These are phyloP conservation scores for Altica lythri DNA, from an alignment of 2,888 invertebrate species.

Conservation along the genomic window DNA sequence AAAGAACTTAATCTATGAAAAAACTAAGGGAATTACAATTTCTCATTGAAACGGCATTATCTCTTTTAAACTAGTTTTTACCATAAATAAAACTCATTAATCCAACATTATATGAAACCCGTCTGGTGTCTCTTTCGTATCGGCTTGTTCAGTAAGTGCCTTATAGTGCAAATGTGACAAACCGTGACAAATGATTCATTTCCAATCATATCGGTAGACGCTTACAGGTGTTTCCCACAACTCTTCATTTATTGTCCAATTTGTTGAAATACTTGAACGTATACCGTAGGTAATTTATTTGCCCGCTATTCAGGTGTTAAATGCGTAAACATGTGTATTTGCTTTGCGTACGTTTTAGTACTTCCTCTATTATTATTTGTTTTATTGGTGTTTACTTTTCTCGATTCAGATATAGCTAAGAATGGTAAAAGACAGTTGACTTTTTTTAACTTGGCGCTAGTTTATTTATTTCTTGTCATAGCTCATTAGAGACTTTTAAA, in stretches of 20 bases:
- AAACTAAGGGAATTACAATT: conserved; percentile 1
- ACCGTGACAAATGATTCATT: conserved; percentile 11
- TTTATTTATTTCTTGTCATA: no score
- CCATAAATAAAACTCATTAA: conserved; percentile 10
- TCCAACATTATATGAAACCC: conserved; percentile 3
- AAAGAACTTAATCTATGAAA: no score
- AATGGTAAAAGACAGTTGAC: no score
- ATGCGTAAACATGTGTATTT: conserved; percentile 5
- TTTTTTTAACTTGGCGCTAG: no score
- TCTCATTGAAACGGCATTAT: conserved; percentile 1
- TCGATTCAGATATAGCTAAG: no score
- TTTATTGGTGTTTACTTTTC: no score
- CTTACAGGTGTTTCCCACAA: conserved; percentile 13
- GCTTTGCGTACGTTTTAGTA: not conserved
- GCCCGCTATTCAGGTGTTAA: conserved; percentile 5
- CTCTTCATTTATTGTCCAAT: conserved; percentile 11
- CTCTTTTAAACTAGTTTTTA: conserved; percentile 8
- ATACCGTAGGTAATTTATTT: conserved; percentile 10
- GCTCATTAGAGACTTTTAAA: no score
- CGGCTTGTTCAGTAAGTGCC: not conserved
- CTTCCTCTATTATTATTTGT: no score
- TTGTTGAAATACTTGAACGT: conserved; percentile 11
- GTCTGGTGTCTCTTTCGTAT: not conserved
- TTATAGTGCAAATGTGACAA: conserved; percentile 4
- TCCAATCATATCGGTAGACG: conserved; percentile 11